Evolutionary conservation across 2,888 invertebrate genomes (phyloP).

Genomic region (Morpho helenor): DNA sequence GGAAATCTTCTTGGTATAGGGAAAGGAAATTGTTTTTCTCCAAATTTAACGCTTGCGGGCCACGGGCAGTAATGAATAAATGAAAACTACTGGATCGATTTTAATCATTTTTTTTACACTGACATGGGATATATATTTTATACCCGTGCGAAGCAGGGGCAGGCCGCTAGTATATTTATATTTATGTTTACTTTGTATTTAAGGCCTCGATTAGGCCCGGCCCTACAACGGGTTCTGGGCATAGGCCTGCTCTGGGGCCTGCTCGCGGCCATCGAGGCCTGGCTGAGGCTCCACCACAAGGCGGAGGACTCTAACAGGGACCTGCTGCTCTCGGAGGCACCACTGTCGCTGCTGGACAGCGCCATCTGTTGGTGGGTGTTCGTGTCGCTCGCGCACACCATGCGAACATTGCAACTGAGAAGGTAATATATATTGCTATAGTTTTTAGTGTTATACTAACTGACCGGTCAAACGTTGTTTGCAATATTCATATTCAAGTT

Average conservation of each 20-base stretch:
- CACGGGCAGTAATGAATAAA: too few relatives aligned
- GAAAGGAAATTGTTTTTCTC: too few relatives aligned
- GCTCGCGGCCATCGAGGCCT: constrained; percentile 91
- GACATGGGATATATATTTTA: too few relatives aligned
- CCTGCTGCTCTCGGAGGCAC: constrained; percentile 87
- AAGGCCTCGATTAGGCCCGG: constrained; percentile 92
- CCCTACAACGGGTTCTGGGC: constrained; percentile 92
- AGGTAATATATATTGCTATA: constrained; percentile 59
- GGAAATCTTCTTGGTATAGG: too few relatives aligned
- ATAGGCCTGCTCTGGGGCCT: constrained; percentile 91
- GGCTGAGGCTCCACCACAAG: constrained; percentile 83
- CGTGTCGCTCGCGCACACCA: constrained; percentile 92
- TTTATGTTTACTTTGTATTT: background rate
- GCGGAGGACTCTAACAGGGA: constrained; percentile 54
- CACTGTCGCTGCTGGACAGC: constrained; percentile 90
- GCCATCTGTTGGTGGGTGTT: constrained; percentile 98
- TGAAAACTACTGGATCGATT: too few relatives aligned
- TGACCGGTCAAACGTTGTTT: too few relatives aligned
- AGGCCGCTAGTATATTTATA: too few relatives aligned
- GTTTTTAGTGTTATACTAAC: too few relatives aligned
- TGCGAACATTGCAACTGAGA: constrained; percentile 90
- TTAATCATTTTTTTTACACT: too few relatives aligned
- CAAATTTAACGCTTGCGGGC: too few relatives aligned
- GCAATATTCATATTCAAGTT: too few relatives aligned
- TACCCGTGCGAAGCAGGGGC: too few relatives aligned